Evolutionary conservation across 2,888 invertebrate genomes (phyloP).

Genomic region (Brenthis daphne): DNA sequence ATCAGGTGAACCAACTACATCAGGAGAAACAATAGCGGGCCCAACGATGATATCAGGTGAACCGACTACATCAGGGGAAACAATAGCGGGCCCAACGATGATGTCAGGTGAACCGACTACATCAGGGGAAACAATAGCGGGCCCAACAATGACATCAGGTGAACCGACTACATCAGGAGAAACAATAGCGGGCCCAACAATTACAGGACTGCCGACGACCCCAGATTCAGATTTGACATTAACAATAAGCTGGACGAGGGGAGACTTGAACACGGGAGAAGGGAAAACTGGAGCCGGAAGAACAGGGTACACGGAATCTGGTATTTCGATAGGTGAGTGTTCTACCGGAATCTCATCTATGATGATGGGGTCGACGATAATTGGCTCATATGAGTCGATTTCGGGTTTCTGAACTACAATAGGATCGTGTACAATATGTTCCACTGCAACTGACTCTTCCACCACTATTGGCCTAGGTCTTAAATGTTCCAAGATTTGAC

Average conservation of each 20-base stretch:
- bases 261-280: conserved; percentile 32
- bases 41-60: too few relatives aligned
- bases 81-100: conserved; percentile 1
- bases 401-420: conserved; percentile 13
- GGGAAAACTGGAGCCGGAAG: conserved; percentile 28
- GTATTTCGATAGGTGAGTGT: conserved; percentile 2
- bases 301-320: background rate
- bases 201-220: conserved; percentile 18
- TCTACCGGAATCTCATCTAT: conserved; percentile 21
- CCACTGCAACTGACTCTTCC: conserved; percentile 38
- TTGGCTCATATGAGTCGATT: background rate
- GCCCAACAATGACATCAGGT: too few relatives aligned
- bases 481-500: conserved; percentile 44
- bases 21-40: background rate
- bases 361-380: conserved; percentile 30
- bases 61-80: background rate
- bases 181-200: background rate
- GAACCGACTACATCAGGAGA: background rate
- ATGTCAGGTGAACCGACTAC: background rate
- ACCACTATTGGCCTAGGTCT: conserved; percentile 14
- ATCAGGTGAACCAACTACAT: background rate
- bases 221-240: conserved; percentile 27
- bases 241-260: conserved; percentile 19
- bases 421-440: conserved; percentile 23
- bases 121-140: background rate